Percentiles rank a stretch among this genome's conserved stretches.
These are phyloP conservation scores for Lasioglossum marginatum DNA, from an alignment of 2,888 invertebrate genomes.

Conservation along the genomic window DNA sequence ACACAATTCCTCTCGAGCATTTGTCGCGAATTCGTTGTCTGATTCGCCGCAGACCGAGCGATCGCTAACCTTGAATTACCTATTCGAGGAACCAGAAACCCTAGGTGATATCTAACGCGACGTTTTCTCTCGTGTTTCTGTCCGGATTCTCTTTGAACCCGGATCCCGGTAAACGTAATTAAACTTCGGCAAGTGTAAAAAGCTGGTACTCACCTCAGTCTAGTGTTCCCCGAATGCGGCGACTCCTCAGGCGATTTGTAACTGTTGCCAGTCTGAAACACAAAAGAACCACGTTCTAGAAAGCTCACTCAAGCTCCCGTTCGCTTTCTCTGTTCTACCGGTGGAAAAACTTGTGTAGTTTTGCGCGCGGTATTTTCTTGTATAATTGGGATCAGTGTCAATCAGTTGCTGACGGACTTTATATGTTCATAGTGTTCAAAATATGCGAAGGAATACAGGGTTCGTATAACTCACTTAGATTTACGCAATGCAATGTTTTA, in stretches of 20 bases:
- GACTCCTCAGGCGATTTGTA: constrained; percentile 80
- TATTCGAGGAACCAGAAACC: not conserved
- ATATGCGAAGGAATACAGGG: not conserved
- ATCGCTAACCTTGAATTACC: constrained; percentile 9
- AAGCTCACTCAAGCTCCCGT: not conserved
- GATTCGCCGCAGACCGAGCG: constrained; percentile 11
- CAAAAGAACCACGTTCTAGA: constrained; percentile 42
- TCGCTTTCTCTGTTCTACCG: too few relatives aligned
- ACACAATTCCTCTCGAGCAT: not conserved
- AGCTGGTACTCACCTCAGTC: constrained; percentile 76
- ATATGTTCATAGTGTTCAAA: not conserved
- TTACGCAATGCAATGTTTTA: too few relatives aligned
- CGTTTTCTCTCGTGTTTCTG: not conserved
- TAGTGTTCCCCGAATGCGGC: constrained; percentile 77
- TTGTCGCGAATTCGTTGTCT: constrained; percentile 11
- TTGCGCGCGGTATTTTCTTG: not conserved
- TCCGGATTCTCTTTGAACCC: constrained; percentile 26
- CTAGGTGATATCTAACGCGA: constrained; percentile 7
- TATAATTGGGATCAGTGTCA: not conserved
- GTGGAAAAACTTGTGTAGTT: too few relatives aligned
- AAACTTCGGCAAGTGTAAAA: constrained; percentile 37
- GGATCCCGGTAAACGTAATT: constrained; percentile 32
- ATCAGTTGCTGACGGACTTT: not conserved
- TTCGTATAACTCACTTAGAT: too few relatives aligned
- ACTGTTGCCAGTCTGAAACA: constrained; percentile 79